These are phyloP conservation scores for Vulpes ferrilata DNA, from an alignment of 2,113 vertebrate species.

Conservation along the genomic window DNA sequence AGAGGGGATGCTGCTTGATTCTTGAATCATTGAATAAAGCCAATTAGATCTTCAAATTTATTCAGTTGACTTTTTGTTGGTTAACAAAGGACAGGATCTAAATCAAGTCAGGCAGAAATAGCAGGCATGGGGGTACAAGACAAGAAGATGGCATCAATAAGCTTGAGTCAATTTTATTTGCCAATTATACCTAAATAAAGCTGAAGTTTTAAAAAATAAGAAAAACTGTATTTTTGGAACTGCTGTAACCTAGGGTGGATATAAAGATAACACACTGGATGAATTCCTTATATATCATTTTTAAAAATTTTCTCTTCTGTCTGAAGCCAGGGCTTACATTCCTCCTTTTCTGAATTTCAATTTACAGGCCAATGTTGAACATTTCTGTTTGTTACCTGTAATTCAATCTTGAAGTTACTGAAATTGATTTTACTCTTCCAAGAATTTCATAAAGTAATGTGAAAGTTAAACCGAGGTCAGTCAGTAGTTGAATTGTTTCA, in stretches of 20 bases:
- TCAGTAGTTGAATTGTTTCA: conserved; percentile 11
- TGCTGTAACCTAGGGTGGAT: neutral
- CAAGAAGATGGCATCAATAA: neutral
- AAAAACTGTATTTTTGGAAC: neutral
- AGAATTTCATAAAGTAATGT: conserved; percentile 54
- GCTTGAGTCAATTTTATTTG: neutral
- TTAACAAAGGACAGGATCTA: neutral
- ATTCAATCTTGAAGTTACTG: conserved; percentile 56
- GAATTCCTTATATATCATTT: neutral
- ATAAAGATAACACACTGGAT: neutral
- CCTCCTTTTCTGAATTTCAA: neutral
- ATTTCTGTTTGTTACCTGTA: conserved; percentile 44
- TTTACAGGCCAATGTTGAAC: neutral
- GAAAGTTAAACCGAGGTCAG: conserved; percentile 53
- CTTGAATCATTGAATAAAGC: neutral
- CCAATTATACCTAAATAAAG: neutral
- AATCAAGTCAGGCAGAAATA: neutral
- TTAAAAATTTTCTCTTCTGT: conserved; percentile 40
- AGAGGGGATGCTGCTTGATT: neutral
- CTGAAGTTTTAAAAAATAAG: neutral
- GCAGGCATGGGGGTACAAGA: neutral
- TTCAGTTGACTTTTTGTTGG: neutral
- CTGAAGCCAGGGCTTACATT: neutral
- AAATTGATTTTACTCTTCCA: conserved; percentile 61
- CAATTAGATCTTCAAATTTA: neutral